Base-by-base conservation (phyloP, 2,888 invertebrate genomes). In the Drosophila macrospina region DNA sequence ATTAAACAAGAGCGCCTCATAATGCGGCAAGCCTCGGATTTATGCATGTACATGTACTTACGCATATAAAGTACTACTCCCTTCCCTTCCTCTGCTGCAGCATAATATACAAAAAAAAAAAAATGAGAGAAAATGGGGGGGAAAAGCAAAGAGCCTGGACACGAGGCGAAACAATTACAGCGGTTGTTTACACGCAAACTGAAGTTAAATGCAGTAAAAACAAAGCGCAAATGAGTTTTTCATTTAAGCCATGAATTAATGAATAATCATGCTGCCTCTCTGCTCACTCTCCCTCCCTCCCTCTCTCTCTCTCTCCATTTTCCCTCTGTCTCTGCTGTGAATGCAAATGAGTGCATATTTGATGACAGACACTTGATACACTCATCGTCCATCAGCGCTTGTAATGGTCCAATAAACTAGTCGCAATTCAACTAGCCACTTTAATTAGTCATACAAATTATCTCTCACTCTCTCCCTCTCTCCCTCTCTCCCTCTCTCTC, bases 151-250 rank as follows among this genome's bases (percentile, higher is more conserved):
- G 64, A 55, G 62, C 55, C 68, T 80, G 86, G 86, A 80, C 81
- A 86, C 69, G 84, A 84, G 69, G 66, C 69, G 57, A 78, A 78
- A 76, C 78, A 86, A 84, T 82, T 86, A 80, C 63, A 84, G 68
- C 65, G 74, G 67, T 74, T 81, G 67, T 86, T 84, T 84, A 80
- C 81, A 83, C 86, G 86, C 81, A 83, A 79, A 71, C 52, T 55
- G 41, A 61, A 62, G 13, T 60, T 65, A 50, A 61, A 42, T 61
- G 36, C 34, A 15, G 41, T 16, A 51, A 50, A 70, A 62, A 70
- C 63, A 51, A 47, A 65, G 59, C 45, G 56, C 51, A 79, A 69
- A 59, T 62, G 45, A 69, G 57, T 69, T 70, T 76, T 75, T 57
- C 77, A 68, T 76, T 71, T 59, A 34, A 50, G 55, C 44, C 61